Percentiles rank a stretch among this genome's conserved stretches.
Evolutionary conservation across 2,797 vertebrate genomes (phyloP).

Genomic region (Pipistrellus pygmaeus): DNA sequence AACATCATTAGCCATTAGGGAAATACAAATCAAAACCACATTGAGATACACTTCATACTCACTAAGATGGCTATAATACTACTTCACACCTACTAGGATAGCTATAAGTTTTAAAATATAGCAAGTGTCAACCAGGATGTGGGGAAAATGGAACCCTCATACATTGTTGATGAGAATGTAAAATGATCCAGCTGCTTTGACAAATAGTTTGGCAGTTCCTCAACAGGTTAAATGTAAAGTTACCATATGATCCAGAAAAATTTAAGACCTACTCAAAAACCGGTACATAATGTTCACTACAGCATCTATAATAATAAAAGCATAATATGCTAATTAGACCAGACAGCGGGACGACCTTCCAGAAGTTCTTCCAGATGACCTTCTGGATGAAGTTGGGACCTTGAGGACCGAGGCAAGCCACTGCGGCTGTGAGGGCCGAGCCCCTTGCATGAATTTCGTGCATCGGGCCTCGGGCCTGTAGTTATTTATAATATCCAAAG

Average conservation of each 20-base stretch:
- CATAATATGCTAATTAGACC: too few species aligned
- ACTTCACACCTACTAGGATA: constrained; percentile 32
- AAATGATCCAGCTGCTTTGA: constrained; percentile 43
- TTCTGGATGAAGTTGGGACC: too few species aligned
- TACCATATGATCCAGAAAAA: constrained; percentile 26
- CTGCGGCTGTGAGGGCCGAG: too few species aligned
- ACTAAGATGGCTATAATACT: constrained; percentile 37
- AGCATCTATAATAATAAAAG: not conserved
- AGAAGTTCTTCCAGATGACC: too few species aligned
- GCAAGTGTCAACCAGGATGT: constrained; percentile 1
- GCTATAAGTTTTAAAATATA: constrained; percentile 11
- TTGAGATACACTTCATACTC: constrained; percentile 22
- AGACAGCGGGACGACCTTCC: too few species aligned
- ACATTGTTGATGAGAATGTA: constrained; percentile 11
- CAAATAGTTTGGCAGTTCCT: constrained; percentile 47
- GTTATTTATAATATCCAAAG: too few species aligned
- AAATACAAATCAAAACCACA: constrained; percentile 64
- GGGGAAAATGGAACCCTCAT: constrained; percentile 24
- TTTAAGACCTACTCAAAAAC: constrained; percentile 29
- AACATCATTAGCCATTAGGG: constrained; percentile 40
- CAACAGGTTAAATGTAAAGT: constrained; percentile 44
- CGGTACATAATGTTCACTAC: constrained; percentile 24
- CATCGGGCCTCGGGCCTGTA: too few species aligned
- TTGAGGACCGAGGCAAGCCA: too few species aligned
- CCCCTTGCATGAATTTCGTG: too few species aligned